Evolutionary conservation across 2,113 vertebrate species (phyloP).

Genomic region (Macaca mulatta): DNA sequence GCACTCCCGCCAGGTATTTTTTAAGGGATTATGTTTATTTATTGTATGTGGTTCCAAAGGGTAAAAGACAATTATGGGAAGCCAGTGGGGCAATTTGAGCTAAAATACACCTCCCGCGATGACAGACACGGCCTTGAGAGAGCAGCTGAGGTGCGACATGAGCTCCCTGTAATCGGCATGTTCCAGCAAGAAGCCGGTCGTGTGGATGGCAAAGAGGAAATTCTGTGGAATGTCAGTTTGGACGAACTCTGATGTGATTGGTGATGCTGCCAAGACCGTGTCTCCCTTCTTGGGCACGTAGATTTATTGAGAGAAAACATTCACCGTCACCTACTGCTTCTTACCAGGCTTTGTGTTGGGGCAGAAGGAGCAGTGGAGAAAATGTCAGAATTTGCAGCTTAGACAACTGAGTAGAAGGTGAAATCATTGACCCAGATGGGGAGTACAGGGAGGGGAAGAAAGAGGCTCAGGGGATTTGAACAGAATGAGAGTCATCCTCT

Average conservation of each 20-base stretch:
- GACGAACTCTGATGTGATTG: not conserved
- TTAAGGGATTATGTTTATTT: not conserved
- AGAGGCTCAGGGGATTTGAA: not conserved
- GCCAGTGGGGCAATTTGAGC: not conserved
- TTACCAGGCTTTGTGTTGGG: not conserved
- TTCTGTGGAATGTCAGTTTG: not conserved
- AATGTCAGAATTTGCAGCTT: not conserved
- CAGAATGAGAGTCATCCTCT: not conserved
- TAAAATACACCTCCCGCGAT: rapidly evolving
- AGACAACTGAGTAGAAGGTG: not conserved
- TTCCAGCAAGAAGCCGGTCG: not conserved
- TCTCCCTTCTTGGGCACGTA: not conserved
- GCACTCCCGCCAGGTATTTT: not conserved
- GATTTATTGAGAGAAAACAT: not conserved
- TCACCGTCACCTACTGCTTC: not conserved
- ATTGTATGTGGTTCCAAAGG: not conserved
- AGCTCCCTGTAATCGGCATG: rapidly evolving
- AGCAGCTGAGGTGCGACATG: not conserved
- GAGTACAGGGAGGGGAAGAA: not conserved
- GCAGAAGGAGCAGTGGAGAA: not conserved
- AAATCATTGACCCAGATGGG: not conserved
- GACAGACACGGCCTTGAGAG: not conserved
- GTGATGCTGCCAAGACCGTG: not conserved
- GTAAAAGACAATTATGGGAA: not conserved
- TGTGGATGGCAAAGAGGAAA: not conserved